Evolutionary conservation across 2,888 invertebrate genomes (phyloP).

Genomic region (Adelphocoris suturalis): DNA sequence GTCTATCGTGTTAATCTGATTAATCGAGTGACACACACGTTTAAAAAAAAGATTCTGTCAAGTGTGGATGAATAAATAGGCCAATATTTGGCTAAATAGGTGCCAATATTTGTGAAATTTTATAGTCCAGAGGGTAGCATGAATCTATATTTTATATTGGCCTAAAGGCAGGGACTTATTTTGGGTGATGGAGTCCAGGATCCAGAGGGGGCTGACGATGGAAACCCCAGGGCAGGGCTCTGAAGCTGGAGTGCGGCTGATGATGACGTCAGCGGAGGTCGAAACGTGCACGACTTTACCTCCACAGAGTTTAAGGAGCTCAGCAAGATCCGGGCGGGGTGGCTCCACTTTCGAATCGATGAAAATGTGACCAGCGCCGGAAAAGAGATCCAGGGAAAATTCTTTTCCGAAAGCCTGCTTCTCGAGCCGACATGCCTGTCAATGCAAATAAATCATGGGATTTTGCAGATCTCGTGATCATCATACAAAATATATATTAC

Average conservation of each 20-base stretch:
- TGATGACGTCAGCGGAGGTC: slow-evolving; percentile 80
- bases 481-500: no score
- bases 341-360: slow-evolving; percentile 80
- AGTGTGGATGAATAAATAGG: no score
- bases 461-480: no score
- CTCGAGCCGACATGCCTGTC: slow-evolving; percentile 82
- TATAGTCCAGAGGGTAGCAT: no score
- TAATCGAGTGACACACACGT: no score
- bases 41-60: no score
- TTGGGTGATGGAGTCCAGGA: slow-evolving; percentile 83
- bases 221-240: neutral
- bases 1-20: no score
- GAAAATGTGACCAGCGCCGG: slow-evolving; percentile 81
- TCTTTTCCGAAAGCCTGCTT: slow-evolving; percentile 82
- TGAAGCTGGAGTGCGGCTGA: slow-evolving; percentile 77
- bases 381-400: slow-evolving; percentile 83
- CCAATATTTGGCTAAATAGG: no score
- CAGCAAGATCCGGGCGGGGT: slow-evolving; percentile 81
- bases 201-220: slow-evolving; percentile 81
- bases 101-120: no score
- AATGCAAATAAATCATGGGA: neutral
- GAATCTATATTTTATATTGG: slow-evolving; percentile 33
- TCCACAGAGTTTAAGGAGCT: slow-evolving; percentile 82
- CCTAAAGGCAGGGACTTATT: slow-evolving; percentile 65
- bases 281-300: slow-evolving; percentile 80